Conservation (phyloP, 2,888 invertebrate genomes). For the Anarsia innoxiella region DNA sequence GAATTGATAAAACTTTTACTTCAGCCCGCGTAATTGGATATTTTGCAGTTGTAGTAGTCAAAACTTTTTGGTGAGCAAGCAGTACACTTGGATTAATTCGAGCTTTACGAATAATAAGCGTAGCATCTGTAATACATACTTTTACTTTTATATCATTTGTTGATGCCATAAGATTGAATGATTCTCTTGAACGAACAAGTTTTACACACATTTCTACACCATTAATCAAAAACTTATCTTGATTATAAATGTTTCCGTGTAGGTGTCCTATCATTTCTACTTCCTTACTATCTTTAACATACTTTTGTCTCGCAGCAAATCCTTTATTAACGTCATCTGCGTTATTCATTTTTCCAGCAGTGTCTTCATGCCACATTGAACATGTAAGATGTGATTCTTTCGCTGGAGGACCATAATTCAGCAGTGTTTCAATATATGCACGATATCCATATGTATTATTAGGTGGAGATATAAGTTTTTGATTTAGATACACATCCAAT, state of each 20-base stretch:
- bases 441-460: constrained; percentile 22
- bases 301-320: constrained; percentile 17
- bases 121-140: constrained; percentile 16
- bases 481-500: too few species aligned
- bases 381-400: constrained; percentile 23
- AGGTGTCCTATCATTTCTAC: too few species aligned
- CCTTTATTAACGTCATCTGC: constrained; percentile 16
- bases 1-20: constrained; percentile 21
- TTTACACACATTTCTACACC: constrained; percentile 22
- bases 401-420: constrained; percentile 24
- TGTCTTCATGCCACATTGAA: constrained; percentile 23
- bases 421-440: constrained; percentile 24
- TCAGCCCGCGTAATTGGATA: constrained; percentile 23
- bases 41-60: constrained; percentile 21
- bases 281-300: too few species aligned
- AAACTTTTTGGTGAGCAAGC: constrained; percentile 19
- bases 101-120: constrained; percentile 14
- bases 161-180: constrained; percentile 13
- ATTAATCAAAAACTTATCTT: too few species aligned
- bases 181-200: constrained; percentile 11
- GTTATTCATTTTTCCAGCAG: constrained; percentile 12
- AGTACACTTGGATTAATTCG: constrained; percentile 19
- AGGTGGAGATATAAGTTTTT: too few species aligned
- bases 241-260: too few species aligned
- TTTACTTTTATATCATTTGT: constrained; percentile 14